phyloP scores from a whole-genome alignment of 2,797 vertebrate species.

The Lagodon rhomboides region DNA sequence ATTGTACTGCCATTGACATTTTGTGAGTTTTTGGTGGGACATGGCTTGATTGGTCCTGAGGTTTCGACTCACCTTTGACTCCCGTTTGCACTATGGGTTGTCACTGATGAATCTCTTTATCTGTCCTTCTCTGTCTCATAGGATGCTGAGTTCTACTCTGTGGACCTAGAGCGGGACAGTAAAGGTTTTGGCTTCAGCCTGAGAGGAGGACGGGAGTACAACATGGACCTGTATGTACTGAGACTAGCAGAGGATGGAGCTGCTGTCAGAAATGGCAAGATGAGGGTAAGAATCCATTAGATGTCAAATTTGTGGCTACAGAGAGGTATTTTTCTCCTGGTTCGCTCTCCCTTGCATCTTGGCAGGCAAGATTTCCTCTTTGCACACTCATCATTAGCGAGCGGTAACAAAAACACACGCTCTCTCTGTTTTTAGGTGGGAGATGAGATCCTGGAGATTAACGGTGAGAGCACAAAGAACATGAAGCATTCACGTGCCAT shows the following conservation, averaged over 20 bases:
- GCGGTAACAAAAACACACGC: constrained; percentile 11
- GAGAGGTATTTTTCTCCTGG: neutral
- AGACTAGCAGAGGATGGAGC: constrained; percentile 97
- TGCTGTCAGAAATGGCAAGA: constrained; percentile 96
- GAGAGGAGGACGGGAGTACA: constrained; percentile 97
- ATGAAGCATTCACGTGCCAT: constrained; percentile 99
- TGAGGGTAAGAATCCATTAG: constrained; percentile 88
- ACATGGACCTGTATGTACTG: constrained; percentile 98
- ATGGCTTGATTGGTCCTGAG: constrained; percentile 60
- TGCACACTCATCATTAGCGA: neutral
- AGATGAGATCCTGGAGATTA: constrained; percentile 99
- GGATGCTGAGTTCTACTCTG: constrained; percentile 97
- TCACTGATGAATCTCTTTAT: constrained; percentile 30
- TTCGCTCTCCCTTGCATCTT: constrained; percentile 12
- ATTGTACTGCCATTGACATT: constrained; percentile 71
- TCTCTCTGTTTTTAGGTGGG: constrained; percentile 88
- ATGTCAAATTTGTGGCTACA: neutral
- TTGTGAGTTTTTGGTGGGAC: constrained; percentile 59
- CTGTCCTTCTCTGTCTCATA: constrained; percentile 59
- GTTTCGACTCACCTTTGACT: constrained; percentile 54
- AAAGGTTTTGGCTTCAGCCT: constrained; percentile 99
- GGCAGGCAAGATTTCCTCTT: neutral
- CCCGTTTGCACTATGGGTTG: constrained; percentile 31
- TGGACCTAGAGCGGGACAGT: constrained; percentile 96
- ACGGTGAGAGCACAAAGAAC: constrained; percentile 98